Evolutionary conservation across 2,797 vertebrate genomes (phyloP), one percentile per base, ranked within the genome.

Genomic region (Syngnathus acus): DNA sequence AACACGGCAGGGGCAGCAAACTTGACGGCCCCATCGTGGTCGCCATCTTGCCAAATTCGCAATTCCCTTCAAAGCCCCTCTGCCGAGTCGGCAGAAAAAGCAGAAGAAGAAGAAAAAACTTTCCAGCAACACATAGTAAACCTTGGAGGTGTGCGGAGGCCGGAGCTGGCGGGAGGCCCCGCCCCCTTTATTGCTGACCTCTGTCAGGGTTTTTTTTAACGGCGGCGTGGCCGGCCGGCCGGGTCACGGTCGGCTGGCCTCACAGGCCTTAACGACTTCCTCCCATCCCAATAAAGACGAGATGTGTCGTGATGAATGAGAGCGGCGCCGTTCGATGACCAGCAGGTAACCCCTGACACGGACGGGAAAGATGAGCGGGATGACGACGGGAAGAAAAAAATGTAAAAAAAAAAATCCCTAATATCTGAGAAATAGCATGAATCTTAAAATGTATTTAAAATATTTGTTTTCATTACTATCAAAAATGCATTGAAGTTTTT

Each of bases 221-320:
- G 17, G 14, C 45, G 26, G 9, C 16, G 8, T n/a, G 43, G 45
- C 62, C 62, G 17, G 45, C 62, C 62, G 17, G 62, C 26, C 26
- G 26, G 62, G 62, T 64, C 62, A 64, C 45, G 62, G 62, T 45
- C 32, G 45, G 62, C 45, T 38, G 45, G 26, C 45, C 43, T 48
- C 62, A 5, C 23, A 48, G 17, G 45, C 62, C 64, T 57, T 66
- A 66, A 66, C 47, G 65, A 48, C 55, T 66, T 59, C 65, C 65
- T 43, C 38, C 39, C 65, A 43, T 42, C 40, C 65, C 55, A 66
- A 66, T 66, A 66, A 58, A 66, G 65, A 26, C 51, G 40, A 45
- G 65, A 66, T 66, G 53, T 66, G 53, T 54, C 23, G 16, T 66
- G 65, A 66, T 66, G 40, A 58, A 66, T 66, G 51, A 57, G 53